Evolutionary conservation across 2,888 invertebrate species (phyloP), one percentile per base, ranked within the genome.

Genomic region (Ophraella communa): DNA sequence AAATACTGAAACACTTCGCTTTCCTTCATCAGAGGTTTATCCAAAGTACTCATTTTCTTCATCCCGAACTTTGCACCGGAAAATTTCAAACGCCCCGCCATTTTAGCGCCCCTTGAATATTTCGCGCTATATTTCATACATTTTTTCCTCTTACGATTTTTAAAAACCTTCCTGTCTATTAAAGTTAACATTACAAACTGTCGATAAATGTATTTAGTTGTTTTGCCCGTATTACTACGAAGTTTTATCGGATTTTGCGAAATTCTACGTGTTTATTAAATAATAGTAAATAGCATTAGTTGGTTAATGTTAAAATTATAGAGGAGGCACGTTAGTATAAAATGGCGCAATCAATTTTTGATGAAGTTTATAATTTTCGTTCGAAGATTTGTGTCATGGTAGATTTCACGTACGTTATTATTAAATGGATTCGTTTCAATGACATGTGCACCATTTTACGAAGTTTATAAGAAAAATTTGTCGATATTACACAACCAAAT

Each of bases 1-100:
- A 78, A 72, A 66, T 77, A 77, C 49, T 73, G 71, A 59, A 78
- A 65, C 20, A 76, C 72, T 57, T 74, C 75, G 1, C 67, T 57
- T 44, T 77, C 76, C 17, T 70, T 71, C 35, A 77, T 53, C 8
- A n/a, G n/a, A n/a, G 69, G 70, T 3, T 73, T 67, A 47, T 77
- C 74, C 44, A 75, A 65, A 35, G 76, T 75, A 21, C 72, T 55
- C 8, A 70, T 58, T 63, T 53, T 67, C 10, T 63, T 69, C 18
- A 63, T 17, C 18, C 70, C 67, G 65, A 69, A 66, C 55, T 64
- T 64, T 5, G 63, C 64, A 7, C 65, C 71, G 14, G 67, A 68
- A 65, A 75, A 73, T 52, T 71, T 73, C 21, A 76, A 66, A 60
- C 76, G 75, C 2, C 75, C 74, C 5, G 73, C 72, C 60, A 65